phyloP scores from a whole-genome alignment of 1,140 invertebrate genomes.

The Hirudo medicinalis region DNA sequence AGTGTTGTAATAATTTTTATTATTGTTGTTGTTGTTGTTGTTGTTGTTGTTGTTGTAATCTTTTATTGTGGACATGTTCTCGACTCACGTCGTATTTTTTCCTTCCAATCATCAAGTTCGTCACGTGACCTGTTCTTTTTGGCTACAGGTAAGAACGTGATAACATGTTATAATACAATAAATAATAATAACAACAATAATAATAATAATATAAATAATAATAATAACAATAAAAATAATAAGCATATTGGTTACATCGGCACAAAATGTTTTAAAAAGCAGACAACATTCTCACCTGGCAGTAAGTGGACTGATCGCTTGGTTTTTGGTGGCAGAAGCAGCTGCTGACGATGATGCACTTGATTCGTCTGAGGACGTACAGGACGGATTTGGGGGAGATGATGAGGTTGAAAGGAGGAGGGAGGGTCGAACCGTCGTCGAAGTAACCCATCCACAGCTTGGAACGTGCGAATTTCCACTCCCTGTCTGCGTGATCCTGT shows the following conservation, averaged over 20 bases:
- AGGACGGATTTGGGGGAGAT: constrained; percentile 47
- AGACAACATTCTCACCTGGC: background rate
- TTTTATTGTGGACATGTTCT: background rate
- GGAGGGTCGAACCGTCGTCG: constrained; percentile 47
- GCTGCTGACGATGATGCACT: constrained; percentile 21
- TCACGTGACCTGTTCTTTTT: background rate
- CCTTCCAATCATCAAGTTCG: background rate
- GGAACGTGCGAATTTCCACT: constrained; percentile 50
- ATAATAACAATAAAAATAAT: background rate
- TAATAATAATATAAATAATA: constrained; percentile 5
- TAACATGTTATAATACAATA: background rate
- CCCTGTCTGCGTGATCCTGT: constrained; percentile 49
- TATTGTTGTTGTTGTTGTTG: background rate
- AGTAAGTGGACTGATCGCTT: background rate
- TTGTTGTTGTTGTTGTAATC: too few species aligned
- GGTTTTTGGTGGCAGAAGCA: constrained; percentile 1
- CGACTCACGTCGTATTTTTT: background rate
- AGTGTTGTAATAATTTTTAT: too few species aligned
- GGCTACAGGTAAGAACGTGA: background rate
- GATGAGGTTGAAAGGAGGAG: constrained; percentile 48
- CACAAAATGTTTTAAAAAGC: too few species aligned
- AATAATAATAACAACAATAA: constrained; percentile 11
- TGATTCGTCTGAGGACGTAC: constrained; percentile 37
- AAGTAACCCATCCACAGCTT: constrained; percentile 52
- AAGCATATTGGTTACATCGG: too few species aligned